A percentile compares a stretch with the other conserved stretches of the same genome.
These are phyloP conservation scores for Drosophila macrospina DNA, from an alignment of 2,888 invertebrate species.

Conservation along the genomic window DNA sequence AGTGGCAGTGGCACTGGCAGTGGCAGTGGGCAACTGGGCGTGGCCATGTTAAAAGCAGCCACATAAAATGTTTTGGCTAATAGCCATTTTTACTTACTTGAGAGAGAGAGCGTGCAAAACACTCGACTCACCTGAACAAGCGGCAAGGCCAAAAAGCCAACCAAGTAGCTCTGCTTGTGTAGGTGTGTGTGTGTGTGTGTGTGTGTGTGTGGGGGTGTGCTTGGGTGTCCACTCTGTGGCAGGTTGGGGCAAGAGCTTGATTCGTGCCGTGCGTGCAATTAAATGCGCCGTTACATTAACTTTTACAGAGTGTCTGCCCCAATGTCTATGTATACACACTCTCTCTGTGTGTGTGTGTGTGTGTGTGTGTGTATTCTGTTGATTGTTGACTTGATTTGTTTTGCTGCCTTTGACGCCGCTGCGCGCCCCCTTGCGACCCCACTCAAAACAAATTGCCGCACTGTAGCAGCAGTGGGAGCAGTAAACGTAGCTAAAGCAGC, in stretches of 20 bases:
- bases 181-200: slow-evolving; percentile 32
- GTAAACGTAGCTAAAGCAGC: slow-evolving; percentile 4
- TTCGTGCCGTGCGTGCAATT: slow-evolving; percentile 75
- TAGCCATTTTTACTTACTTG: slow-evolving; percentile 81
- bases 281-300: slow-evolving; percentile 82
- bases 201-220: slow-evolving; percentile 16
- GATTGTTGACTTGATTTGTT: slow-evolving; percentile 83
- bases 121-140: slow-evolving; percentile 63
- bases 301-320: slow-evolving; percentile 78
- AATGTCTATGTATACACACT: slow-evolving; percentile 48
- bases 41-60: slow-evolving; percentile 59
- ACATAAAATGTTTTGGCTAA: slow-evolving; percentile 79
- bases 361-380: slow-evolving; percentile 63
- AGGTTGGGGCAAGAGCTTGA: too few species aligned
- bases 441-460: slow-evolving; percentile 81
- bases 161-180: slow-evolving; percentile 61
- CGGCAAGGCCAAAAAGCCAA: slow-evolving; percentile 74
- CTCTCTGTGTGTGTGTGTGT: slow-evolving; percentile 4
- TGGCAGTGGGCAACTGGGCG: slow-evolving; percentile 46
- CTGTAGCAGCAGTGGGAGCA: slow-evolving; percentile 25
- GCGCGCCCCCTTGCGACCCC: slow-evolving; percentile 52
- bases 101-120: slow-evolving; percentile 31
- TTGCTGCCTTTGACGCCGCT: slow-evolving; percentile 70
- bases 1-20: neutral
- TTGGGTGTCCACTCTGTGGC: slow-evolving; percentile 61